phyloP scores from a whole-genome alignment of 2,113 vertebrate species.

The Sander lucioperca region DNA sequence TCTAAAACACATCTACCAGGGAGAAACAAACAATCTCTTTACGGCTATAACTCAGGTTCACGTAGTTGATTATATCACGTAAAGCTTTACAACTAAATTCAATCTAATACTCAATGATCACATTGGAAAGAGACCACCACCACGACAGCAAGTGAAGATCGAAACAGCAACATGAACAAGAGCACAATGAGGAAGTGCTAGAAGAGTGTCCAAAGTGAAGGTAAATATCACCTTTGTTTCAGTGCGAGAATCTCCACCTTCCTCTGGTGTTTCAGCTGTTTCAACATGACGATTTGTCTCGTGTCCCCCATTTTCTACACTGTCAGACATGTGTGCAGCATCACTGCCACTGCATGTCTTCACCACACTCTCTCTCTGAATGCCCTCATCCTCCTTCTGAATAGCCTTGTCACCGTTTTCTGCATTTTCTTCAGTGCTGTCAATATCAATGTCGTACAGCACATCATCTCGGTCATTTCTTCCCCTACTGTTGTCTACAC shows the following conservation, averaged over 20 bases:
- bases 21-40: neutral
- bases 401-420: conserved; percentile 30
- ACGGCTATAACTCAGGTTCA: neutral
- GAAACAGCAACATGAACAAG: conserved; percentile 33
- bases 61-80: conserved; percentile 6
- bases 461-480: conserved; percentile 37
- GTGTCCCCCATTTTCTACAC: conserved; percentile 47
- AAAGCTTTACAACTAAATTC: neutral
- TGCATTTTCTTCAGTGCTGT: conserved; percentile 53
- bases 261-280: conserved; percentile 54
- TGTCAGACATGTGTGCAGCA: conserved; percentile 18
- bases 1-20: conserved; percentile 15
- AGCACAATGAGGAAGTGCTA: conserved; percentile 28
- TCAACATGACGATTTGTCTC: conserved; percentile 42
- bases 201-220: conserved; percentile 34
- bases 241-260: conserved; percentile 50
- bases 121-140: conserved; percentile 42
- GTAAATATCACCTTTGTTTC: conserved; percentile 72
- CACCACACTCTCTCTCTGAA: conserved; percentile 13
- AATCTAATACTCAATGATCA: neutral
- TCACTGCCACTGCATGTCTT: neutral
- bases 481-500: conserved; percentile 41
- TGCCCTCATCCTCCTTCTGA: conserved; percentile 28
- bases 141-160: conserved; percentile 43
- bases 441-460: conserved; percentile 66